Evolutionary conservation across 2,797 vertebrate species (phyloP), one percentile per base, ranked within the genome.

Genomic region (Peromyscus nudipes): DNA sequence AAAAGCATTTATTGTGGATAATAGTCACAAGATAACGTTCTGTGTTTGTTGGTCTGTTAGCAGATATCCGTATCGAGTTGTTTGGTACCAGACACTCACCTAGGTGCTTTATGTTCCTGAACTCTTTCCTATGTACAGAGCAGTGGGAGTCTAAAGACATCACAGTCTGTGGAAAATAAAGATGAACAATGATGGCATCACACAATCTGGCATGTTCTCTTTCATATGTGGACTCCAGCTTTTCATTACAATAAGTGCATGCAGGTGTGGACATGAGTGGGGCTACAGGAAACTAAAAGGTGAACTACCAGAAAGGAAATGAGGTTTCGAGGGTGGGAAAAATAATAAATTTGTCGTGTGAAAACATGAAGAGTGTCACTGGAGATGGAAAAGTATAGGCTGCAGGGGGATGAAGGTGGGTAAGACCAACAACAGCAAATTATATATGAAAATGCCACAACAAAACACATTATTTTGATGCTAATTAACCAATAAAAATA

Each of bases 141-240:
- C 40, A 25, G 40, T n/a, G 29, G 21, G 46, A 3, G 25, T 81
- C 5, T 31, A 65, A 64, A 81, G n/a, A 31, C 37, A 89, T 69
- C 91, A 11, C 34, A 27, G 64, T 91, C 88, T 76, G 82, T 21
- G 64, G 43, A 57, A 29, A 89, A 81, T 34, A n/a, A 86, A 93
- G 71, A 55, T 37, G n/a, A 96, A 43, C 7, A 29, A 73, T 10
- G 52, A 76, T 49, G 60, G n/a, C 62, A 27, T 64, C 76, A 67
- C 8, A 89, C 9, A 69, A 29, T 23, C 67, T 12, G 37, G 29
- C 6, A 27, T 64, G 73, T 89, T 89, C 62, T 46, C 17, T 60
- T 40, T 75, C 71, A 62, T 34, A 46, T 62, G 11, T 4, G 12
- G 29, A 34, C 29, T 40, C 29, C 13, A 43, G 40, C 31, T 49